phyloP scores from a whole-genome alignment of 2,888 invertebrate genomes.

The Molorchus minor region DNA sequence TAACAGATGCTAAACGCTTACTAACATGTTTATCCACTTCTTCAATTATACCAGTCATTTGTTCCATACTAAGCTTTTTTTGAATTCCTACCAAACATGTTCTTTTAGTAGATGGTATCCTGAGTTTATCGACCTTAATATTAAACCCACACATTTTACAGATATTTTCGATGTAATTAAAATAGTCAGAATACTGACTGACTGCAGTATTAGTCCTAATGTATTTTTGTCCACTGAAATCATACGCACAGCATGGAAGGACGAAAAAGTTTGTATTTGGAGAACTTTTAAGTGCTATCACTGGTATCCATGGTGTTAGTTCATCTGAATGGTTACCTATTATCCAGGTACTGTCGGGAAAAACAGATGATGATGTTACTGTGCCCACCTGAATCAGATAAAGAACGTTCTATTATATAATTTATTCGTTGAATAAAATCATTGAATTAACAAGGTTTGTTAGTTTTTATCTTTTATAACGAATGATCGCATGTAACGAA shows the following conservation, averaged over 20 bases:
- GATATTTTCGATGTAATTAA: slow-evolving; percentile 71
- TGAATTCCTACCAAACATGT: slow-evolving; percentile 77
- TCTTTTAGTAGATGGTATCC: slow-evolving; percentile 97
- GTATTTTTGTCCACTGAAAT: slow-evolving; percentile 88
- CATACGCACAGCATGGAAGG: slow-evolving; percentile 94
- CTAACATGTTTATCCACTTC: slow-evolving; percentile 39
- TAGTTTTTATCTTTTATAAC: too few species aligned
- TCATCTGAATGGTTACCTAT: slow-evolving; percentile 99
- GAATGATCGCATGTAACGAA: too few species aligned
- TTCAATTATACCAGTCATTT: slow-evolving; percentile 29
- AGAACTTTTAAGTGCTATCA: slow-evolving; percentile 84
- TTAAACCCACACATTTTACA: slow-evolving; percentile 77
- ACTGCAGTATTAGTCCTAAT: slow-evolving; percentile 73
- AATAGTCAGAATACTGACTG: slow-evolving; percentile 82
- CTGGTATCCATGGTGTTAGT: slow-evolving; percentile 98
- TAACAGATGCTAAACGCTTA: slow-evolving; percentile 60
- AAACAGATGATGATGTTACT: slow-evolving; percentile 71
- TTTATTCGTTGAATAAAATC: too few species aligned
- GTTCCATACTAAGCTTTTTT: slow-evolving; percentile 15
- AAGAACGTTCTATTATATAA: too few species aligned
- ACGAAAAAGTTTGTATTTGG: slow-evolving; percentile 83
- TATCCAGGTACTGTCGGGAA: slow-evolving; percentile 86
- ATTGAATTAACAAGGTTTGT: too few species aligned
- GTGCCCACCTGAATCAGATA: slow-evolving; percentile 68
- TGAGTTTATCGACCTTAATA: slow-evolving; percentile 80